Evolutionary conservation across 2,888 invertebrate genomes (phyloP).

Genomic region (Campopleginae sp.): DNA sequence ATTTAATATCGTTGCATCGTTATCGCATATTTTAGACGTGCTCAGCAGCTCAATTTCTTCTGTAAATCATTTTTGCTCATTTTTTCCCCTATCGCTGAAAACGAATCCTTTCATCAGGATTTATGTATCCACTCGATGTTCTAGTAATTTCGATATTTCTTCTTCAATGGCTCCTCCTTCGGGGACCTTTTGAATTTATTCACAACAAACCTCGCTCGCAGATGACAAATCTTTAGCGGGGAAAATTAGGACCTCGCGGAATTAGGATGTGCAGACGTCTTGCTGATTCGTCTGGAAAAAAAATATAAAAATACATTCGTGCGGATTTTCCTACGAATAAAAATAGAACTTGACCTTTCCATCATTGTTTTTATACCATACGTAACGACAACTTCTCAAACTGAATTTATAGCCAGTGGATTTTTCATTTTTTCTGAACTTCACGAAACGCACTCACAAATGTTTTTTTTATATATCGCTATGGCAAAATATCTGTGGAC

Average conservation of each 20-base stretch:
- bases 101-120: not conserved
- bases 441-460: not conserved
- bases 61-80: not conserved
- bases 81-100: not conserved
- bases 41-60: not conserved
- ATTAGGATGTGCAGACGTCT: not conserved
- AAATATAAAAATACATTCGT: not conserved
- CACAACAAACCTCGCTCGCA: not conserved
- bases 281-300: not conserved
- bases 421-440: not conserved
- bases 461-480: not conserved
- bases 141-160: constrained; percentile 1
- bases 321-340: too few species aligned
- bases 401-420: not conserved
- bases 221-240: not conserved
- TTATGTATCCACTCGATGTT: not conserved
- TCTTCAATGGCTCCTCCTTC: not conserved
- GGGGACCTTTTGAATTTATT: not conserved
- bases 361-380: not conserved
- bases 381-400: not conserved
- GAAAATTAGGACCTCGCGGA: constrained; percentile 17
- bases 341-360: not conserved
- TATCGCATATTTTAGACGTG: too few species aligned
- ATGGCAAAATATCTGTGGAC: not conserved
- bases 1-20: not conserved